Evolutionary conservation across 2,113 vertebrate genomes (phyloP).

Genomic region (Hippotragus niger): DNA sequence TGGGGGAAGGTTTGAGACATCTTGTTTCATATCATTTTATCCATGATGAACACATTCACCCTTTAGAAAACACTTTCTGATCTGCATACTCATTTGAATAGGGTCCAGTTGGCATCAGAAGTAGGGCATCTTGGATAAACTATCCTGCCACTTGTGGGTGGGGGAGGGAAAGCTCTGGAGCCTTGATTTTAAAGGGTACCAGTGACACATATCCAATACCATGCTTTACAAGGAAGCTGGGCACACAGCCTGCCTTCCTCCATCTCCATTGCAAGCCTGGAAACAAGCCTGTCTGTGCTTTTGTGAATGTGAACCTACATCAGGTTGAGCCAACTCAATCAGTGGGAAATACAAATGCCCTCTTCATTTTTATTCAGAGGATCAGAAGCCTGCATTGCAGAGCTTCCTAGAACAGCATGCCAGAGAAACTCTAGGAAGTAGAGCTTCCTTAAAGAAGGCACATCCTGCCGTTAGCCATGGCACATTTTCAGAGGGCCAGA

Average conservation of each 20-base stretch:
- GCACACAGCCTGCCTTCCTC: constrained; percentile 52
- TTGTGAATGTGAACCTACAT: constrained; percentile 58
- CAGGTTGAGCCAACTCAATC: constrained; percentile 59
- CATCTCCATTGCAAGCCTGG: constrained; percentile 60
- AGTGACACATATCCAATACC: constrained; percentile 49
- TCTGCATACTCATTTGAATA: constrained; percentile 15
- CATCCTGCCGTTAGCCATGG: background rate
- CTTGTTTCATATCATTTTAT: background rate
- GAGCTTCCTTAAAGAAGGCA: constrained; percentile 34
- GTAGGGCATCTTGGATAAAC: constrained; percentile 41
- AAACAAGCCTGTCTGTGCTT: constrained; percentile 62
- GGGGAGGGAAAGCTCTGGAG: background rate
- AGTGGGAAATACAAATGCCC: constrained; percentile 58
- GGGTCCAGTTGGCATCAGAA: constrained; percentile 46
- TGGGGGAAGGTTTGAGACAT: background rate
- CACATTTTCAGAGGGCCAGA: background rate
- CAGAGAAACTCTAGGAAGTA: constrained; percentile 41
- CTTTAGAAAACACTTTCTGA: constrained; percentile 22
- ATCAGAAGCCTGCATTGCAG: constrained; percentile 7
- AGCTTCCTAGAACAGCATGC: constrained; percentile 15
- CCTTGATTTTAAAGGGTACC: constrained; percentile 54
- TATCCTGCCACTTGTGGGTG: background rate
- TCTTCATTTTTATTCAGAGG: constrained; percentile 69
- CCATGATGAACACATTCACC: background rate
- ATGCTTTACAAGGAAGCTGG: constrained; percentile 47